phyloP scores from a whole-genome alignment of 1,140 invertebrate genomes.

The Augochlora pura region DNA sequence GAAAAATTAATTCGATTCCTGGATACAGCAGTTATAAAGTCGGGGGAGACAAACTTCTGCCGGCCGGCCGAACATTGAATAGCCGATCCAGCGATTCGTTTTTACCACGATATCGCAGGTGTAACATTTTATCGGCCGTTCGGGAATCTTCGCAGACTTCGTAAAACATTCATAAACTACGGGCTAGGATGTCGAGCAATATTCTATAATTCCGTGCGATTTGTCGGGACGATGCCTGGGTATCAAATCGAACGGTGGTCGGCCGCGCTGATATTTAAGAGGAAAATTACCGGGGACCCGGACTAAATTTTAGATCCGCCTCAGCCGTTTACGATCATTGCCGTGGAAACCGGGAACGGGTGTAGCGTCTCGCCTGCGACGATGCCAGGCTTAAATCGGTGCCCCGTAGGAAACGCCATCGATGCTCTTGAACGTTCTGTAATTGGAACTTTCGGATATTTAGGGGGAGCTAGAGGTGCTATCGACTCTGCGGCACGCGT shows the following conservation, averaged over 20 bases:
- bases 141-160: constrained; percentile 16
- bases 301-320: constrained; percentile 2
- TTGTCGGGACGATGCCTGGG: background rate
- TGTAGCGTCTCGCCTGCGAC: background rate
- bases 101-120: background rate
- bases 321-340: constrained; percentile 4
- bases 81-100: background rate
- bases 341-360: background rate
- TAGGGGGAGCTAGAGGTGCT: too few species aligned
- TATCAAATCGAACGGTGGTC: background rate
- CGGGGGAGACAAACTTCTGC: background rate
- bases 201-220: background rate
- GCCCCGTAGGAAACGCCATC: background rate
- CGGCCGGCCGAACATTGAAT: background rate
- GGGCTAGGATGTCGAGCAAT: background rate
- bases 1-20: too few species aligned
- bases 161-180: background rate
- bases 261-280: constrained; percentile 2
- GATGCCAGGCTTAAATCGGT: background rate
- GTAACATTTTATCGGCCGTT: background rate
- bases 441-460: background rate
- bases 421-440: background rate
- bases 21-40: too few species aligned
- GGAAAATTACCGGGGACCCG: background rate
- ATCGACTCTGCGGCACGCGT: too few species aligned